Conservation (phyloP, 2,113 vertebrate species). For the Amazona vittata region DNA sequence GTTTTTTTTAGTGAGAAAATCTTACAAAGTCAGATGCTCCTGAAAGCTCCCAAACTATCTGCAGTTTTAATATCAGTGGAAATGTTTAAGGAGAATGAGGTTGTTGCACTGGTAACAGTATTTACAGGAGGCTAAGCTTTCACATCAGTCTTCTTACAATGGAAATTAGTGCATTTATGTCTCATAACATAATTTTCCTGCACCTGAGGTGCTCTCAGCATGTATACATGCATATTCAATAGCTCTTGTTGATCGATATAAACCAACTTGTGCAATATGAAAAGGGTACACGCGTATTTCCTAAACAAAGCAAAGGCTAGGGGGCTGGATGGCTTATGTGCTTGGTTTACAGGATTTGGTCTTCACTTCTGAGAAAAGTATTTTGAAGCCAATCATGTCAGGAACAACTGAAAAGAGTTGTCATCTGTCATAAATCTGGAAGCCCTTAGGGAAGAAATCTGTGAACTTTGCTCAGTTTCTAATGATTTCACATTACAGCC, state of each 20-base stretch:
- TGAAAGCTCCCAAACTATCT: background rate
- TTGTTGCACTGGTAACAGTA: background rate
- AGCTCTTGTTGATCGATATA: background rate
- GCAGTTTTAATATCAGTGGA: background rate
- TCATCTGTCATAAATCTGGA: conserved; percentile 2
- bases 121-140: background rate
- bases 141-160: background rate
- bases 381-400: background rate
- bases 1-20: background rate
- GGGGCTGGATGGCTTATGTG: background rate
- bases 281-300: background rate
- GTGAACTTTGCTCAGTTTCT: conserved; percentile 15
- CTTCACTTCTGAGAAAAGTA: background rate
- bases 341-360: background rate
- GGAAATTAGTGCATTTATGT: background rate
- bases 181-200: background rate
- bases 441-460: background rate
- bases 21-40: background rate
- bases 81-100: background rate
- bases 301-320: background rate
- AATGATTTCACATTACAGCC: background rate
- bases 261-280: background rate
- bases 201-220: background rate
- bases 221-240: conserved; percentile 31
- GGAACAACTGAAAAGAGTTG: background rate